Percentiles rank a stretch among this genome's conserved stretches.
These are phyloP conservation scores for Conus canariensis DNA, from an alignment of 2,888 invertebrate genomes.

Conservation along the genomic window DNA sequence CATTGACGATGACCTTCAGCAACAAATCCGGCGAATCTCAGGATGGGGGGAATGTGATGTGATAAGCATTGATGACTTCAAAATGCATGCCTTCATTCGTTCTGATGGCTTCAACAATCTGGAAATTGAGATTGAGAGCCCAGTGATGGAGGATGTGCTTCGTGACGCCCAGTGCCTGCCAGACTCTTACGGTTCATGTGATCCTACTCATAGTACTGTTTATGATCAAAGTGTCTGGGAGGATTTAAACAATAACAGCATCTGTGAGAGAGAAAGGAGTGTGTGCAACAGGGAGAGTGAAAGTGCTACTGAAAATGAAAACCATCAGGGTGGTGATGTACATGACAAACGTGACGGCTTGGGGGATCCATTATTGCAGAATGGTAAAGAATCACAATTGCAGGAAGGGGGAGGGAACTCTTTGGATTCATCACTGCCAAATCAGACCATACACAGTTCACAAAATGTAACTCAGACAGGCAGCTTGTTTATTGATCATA, in stretches of 20 bases:
- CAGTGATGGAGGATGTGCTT: background rate
- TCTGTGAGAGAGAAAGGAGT: background rate
- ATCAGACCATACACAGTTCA: background rate
- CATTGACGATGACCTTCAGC: slow-evolving; percentile 57
- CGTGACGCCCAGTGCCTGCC: background rate
- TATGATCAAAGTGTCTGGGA: background rate
- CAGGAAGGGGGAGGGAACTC: background rate
- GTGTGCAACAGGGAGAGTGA: background rate
- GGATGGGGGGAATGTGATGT: slow-evolving; percentile 64
- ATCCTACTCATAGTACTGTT: background rate
- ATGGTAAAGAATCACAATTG: background rate
- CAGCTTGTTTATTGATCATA: background rate
- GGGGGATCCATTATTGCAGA: background rate
- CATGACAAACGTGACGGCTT: background rate
- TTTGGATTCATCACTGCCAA: background rate
- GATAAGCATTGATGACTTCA: slow-evolving; percentile 68
- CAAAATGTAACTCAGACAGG: background rate
- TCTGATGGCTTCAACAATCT: slow-evolving; percentile 69
- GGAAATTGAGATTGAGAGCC: slow-evolving; percentile 64
- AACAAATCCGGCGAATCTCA: slow-evolving; percentile 57
- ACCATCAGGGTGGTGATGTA: background rate
- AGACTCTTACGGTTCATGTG: background rate
- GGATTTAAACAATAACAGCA: slow-evolving; percentile 25
- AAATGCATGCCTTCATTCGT: slow-evolving; percentile 66
- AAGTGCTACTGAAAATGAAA: background rate